phyloP scores from a whole-genome alignment of 2,113 vertebrate species.

The Eublepharis macularius region DNA sequence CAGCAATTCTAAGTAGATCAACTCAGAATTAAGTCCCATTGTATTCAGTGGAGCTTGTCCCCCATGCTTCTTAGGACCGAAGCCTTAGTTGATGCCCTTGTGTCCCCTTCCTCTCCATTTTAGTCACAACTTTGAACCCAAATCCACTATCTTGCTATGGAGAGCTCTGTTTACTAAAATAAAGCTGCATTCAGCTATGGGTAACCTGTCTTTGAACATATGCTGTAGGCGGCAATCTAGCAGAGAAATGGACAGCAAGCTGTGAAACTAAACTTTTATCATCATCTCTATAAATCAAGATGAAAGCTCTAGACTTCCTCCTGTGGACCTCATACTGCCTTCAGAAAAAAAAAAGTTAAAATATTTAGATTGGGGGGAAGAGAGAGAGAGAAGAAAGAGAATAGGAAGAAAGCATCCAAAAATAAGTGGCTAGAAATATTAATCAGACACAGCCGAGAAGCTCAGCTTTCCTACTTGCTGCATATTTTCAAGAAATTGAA shows the following conservation, averaged over 20 bases:
- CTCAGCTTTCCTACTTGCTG: not conserved
- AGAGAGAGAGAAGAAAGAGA: slow-evolving; percentile 37
- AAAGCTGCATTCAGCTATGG: slow-evolving; percentile 71
- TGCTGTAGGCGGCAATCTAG: slow-evolving; percentile 75
- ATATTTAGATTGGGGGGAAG: slow-evolving; percentile 68
- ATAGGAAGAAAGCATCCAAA: slow-evolving; percentile 28
- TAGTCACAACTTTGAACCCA: slow-evolving; percentile 58
- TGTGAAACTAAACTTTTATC: slow-evolving; percentile 83
- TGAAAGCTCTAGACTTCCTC: slow-evolving; percentile 79
- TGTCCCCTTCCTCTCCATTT: slow-evolving; percentile 43
- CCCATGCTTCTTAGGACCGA: too few species aligned
- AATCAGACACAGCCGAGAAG: not conserved
- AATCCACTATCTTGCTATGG: slow-evolving; percentile 73
- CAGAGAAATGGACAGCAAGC: slow-evolving; percentile 74
- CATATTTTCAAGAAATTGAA: not conserved
- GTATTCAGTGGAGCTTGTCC: too few species aligned
- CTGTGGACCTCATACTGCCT: slow-evolving; percentile 74
- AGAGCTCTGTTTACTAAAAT: slow-evolving; percentile 76
- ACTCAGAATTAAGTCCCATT: too few species aligned
- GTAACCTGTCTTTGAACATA: slow-evolving; percentile 81
- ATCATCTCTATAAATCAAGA: slow-evolving; percentile 82
- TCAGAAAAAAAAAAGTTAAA: slow-evolving; percentile 73
- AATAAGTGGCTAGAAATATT: slow-evolving; percentile 49
- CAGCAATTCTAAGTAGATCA: too few species aligned
- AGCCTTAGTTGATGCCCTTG: slow-evolving; percentile 32